Base-by-base conservation (phyloP, 23 tunicate species). In the Aplidium turbinatum region DNA sequence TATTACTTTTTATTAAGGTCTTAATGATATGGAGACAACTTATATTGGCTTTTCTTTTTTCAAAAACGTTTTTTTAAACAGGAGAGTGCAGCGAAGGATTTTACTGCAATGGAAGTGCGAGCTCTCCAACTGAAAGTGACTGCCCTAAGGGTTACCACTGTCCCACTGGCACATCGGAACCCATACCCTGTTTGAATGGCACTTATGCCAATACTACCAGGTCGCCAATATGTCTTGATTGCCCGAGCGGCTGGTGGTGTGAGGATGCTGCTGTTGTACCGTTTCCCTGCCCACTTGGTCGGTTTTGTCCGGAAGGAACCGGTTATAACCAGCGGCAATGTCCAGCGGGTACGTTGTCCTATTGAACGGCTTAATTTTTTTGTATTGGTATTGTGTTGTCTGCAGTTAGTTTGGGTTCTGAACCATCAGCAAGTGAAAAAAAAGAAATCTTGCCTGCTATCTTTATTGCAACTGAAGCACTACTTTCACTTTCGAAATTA, bases 161-260 rank as follows among this genome's bases (percentile, higher is more conserved):
- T 50, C 77, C 74, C 18, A 68, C 46, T 35, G 72, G 57, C 31
- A 47, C 85, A 38, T 63, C 80, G 0, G 71, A 33, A 7, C 96
- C 99, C 0, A 7, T 38, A 3, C 92, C 99, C 1, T 95, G 99
- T 68, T 58, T 32, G 0, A 76, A 69, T 31, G 99, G 99, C 34
- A 73, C 85, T 0, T 95, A 83, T 54, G 57, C 90, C 57, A 88
- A 95, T 79, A 58, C 63, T 32, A 83, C 75, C 42, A 80, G 74
- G 7, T 40, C 83, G 3, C 78, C 61, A 5, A 51, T 35, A 1
- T 95, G 99, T 52, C 57, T 63, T 13, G 31, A 40, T 31, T 95
- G 99, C 46, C 99, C 99, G 30, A 87, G 74, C 38, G 99, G 99
- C 42, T 89, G 27, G 56, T 95, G 66, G 29, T 95, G 99, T 51